Evolutionary conservation across 1,140 invertebrate species (phyloP).

Genomic region (Scaptomyza graminum): DNA sequence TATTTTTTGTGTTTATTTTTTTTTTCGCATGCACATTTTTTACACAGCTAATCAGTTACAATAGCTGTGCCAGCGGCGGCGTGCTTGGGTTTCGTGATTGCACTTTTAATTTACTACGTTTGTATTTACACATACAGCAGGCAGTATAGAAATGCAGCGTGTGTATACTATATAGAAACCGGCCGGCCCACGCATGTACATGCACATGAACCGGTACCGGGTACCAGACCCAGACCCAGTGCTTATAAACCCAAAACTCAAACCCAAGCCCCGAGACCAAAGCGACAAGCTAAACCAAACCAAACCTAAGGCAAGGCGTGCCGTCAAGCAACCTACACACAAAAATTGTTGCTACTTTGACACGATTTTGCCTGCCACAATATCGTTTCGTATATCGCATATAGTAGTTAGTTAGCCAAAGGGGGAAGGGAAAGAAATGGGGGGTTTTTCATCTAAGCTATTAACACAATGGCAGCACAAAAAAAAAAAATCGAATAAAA

Average conservation of each 20-base stretch:
- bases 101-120: constrained; percentile 71
- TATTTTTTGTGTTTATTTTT: constrained; percentile 40
- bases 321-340: constrained; percentile 46
- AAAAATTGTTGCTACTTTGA: constrained; percentile 45
- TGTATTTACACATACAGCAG: constrained; percentile 43
- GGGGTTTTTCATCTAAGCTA: constrained; percentile 12
- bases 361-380: constrained; percentile 44
- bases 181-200: constrained; percentile 70
- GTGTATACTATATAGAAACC: constrained; percentile 35
- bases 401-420: constrained; percentile 2
- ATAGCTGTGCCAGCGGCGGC: constrained; percentile 55
- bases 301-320: constrained; percentile 34
- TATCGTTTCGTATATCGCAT: neutral
- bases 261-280: neutral
- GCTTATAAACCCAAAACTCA: neutral
- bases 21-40: constrained; percentile 55
- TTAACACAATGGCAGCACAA: constrained; percentile 33
- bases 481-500: constrained; percentile 68
- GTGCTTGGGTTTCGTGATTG: constrained; percentile 70
- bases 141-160: neutral
- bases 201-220: constrained; percentile 49
- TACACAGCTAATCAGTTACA: constrained; percentile 71
- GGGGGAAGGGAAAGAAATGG: too few species aligned
- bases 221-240: constrained; percentile 17
- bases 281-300: constrained; percentile 3